phyloP scores from a whole-genome alignment of 2,113 vertebrate genomes.

The Cichladusa arquata region DNA sequence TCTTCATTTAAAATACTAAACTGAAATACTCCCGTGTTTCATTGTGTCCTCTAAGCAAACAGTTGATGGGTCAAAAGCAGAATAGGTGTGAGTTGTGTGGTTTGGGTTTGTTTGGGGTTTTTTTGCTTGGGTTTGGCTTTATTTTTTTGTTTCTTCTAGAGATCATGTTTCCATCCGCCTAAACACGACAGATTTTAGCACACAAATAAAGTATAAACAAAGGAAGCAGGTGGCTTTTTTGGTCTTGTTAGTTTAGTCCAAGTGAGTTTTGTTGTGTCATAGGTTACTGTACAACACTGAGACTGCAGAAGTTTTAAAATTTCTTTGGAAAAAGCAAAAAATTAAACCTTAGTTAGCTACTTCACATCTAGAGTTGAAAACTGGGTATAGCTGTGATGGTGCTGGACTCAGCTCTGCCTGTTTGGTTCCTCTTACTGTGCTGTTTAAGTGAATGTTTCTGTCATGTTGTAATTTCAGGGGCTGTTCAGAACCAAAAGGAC shows the following conservation, averaged over 20 bases:
- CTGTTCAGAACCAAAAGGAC: background rate
- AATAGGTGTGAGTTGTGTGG: background rate
- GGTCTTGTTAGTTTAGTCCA: background rate
- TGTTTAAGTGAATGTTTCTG: background rate
- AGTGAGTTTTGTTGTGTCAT: background rate
- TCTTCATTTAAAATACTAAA: background rate
- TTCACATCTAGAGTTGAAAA: background rate
- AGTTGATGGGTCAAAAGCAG: background rate
- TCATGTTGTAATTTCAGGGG: fast-evolving
- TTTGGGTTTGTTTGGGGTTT: background rate
- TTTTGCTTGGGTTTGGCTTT: background rate
- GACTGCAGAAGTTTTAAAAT: background rate
- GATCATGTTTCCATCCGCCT: background rate
- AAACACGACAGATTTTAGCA: background rate
- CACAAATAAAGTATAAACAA: background rate
- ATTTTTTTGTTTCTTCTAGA: background rate
- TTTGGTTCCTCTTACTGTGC: background rate
- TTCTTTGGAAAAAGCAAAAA: background rate
- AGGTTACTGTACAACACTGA: background rate
- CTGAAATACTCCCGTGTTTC: background rate
- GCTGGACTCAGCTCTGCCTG: background rate
- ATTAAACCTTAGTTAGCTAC: background rate
- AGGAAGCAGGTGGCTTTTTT: background rate
- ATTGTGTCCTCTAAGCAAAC: background rate
- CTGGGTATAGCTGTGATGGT: fast-evolving